Percentiles rank a stretch among this genome's conserved stretches.
Conservation (phyloP, 2,797 vertebrate species). For the Pseudochirops cupreus region DNA sequence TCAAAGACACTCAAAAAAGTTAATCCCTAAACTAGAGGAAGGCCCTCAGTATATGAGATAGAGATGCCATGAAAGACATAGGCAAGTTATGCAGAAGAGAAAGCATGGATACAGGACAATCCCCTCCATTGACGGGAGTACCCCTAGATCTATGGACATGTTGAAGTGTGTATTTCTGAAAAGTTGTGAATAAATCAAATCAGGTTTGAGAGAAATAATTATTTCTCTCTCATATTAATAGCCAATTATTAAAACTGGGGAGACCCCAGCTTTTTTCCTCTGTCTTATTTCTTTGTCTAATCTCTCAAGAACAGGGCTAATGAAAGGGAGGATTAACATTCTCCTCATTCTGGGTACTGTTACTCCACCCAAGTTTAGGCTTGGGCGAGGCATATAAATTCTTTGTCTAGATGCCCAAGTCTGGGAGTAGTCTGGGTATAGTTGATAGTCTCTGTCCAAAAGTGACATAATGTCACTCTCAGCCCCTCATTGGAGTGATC, state of each 20-base stretch:
- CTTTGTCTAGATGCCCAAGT: not conserved
- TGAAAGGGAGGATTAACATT: not conserved
- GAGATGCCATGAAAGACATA: not conserved
- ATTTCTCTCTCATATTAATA: not conserved
- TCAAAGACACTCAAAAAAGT: not conserved
- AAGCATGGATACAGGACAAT: not conserved
- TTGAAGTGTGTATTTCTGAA: not conserved
- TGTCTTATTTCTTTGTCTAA: not conserved
- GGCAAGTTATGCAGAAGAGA: not conserved
- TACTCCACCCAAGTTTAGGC: not conserved
- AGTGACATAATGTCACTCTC: not conserved
- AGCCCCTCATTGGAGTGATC: not conserved
- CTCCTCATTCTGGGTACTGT: not conserved
- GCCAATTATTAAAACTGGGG: not conserved
- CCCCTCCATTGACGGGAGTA: not conserved
- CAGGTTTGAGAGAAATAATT: not conserved
- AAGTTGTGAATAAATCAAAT: not conserved
- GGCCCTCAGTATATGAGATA: not conserved
- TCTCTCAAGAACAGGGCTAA: not conserved
- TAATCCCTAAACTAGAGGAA: not conserved
- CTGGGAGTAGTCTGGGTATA: not conserved
- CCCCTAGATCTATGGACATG: not conserved
- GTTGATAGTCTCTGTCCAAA: not conserved
- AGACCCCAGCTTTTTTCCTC: not conserved
- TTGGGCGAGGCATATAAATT: not conserved